phyloP scores from a whole-genome alignment of 2,888 invertebrate species.

The Eupithecia pulchellata region DNA sequence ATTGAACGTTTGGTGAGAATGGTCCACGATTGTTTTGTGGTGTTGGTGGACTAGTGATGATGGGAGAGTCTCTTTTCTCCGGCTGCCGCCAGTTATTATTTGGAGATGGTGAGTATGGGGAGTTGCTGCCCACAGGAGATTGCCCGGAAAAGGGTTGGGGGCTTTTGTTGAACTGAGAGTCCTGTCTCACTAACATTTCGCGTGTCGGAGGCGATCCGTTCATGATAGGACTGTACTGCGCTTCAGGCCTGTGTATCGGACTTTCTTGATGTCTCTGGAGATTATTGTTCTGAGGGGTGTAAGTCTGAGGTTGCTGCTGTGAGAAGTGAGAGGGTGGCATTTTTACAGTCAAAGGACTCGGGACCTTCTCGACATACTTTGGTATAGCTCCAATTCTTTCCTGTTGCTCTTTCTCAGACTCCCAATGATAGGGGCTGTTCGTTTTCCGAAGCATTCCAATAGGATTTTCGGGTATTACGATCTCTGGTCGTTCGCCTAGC shows the following conservation, averaged over 20 bases:
- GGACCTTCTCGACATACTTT: slow-evolving; percentile 78
- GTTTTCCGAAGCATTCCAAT: slow-evolving; percentile 89
- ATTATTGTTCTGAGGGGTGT: slow-evolving; percentile 63
- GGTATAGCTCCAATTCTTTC: slow-evolving; percentile 79
- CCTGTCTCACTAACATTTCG: slow-evolving; percentile 76
- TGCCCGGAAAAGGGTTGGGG: slow-evolving; percentile 77
- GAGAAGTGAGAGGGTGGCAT: slow-evolving; percentile 72
- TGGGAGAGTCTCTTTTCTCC: slow-evolving; percentile 76
- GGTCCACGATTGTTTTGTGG: slow-evolving; percentile 65
- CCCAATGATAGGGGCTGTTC: slow-evolving; percentile 88
- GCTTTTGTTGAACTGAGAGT: slow-evolving; percentile 82
- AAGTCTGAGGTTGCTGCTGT: slow-evolving; percentile 75
- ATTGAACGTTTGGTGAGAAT: slow-evolving; percentile 45
- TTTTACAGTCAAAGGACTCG: slow-evolving; percentile 80
- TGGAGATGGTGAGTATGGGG: slow-evolving; percentile 74
- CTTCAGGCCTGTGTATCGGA: slow-evolving; percentile 80
- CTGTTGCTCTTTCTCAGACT: slow-evolving; percentile 85
- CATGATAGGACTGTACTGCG: slow-evolving; percentile 73
- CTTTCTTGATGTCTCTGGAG: slow-evolving; percentile 71
- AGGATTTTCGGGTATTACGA: slow-evolving; percentile 90
- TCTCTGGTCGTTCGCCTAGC: slow-evolving; percentile 88
- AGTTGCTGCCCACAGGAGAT: slow-evolving; percentile 65
- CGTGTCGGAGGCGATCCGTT: slow-evolving; percentile 72
- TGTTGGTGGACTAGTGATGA: slow-evolving; percentile 61
- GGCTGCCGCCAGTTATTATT: slow-evolving; percentile 81